A percentile compares a stretch with the other conserved stretches of the same genome.
Evolutionary conservation across 2,888 invertebrate species (phyloP).

Genomic region (Ischnura elegans): DNA sequence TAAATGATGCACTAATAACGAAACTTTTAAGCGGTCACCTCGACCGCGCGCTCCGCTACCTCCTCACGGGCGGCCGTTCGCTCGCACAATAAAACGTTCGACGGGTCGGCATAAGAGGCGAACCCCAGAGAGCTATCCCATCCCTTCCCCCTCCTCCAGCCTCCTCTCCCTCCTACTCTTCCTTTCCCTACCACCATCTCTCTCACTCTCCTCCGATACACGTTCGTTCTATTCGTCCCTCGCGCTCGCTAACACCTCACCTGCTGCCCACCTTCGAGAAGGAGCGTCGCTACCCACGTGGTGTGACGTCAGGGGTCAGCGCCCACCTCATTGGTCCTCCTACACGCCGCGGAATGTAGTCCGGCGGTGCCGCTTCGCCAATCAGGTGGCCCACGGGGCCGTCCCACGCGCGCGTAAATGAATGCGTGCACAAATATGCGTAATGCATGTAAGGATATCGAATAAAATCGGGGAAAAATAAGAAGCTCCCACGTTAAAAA

Average conservation of each 20-base stretch:
- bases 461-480: no score
- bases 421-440: no score
- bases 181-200: background rate
- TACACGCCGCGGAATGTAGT: slow-evolving; percentile 30
- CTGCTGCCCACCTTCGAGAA: slow-evolving; percentile 10
- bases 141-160: background rate
- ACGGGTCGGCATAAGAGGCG: background rate
- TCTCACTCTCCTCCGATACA: background rate
- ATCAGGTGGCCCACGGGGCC: background rate
- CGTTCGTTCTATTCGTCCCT: background rate
- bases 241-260: background rate
- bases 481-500: no score
- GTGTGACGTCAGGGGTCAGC: slow-evolving; percentile 66
- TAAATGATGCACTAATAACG: background rate
- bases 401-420: slow-evolving; percentile 10
- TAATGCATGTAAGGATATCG: no score
- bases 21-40: background rate
- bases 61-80: background rate
- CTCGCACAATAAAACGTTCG: slow-evolving; percentile 22
- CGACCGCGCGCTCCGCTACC: background rate
- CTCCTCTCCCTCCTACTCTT: background rate
- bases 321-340: slow-evolving; percentile 48
- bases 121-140: background rate
- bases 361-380: slow-evolving; percentile 30
- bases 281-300: slow-evolving; percentile 47